These are phyloP conservation scores for Mico argentatus DNA, from an alignment of 2,797 vertebrate species.

Conservation along the genomic window DNA sequence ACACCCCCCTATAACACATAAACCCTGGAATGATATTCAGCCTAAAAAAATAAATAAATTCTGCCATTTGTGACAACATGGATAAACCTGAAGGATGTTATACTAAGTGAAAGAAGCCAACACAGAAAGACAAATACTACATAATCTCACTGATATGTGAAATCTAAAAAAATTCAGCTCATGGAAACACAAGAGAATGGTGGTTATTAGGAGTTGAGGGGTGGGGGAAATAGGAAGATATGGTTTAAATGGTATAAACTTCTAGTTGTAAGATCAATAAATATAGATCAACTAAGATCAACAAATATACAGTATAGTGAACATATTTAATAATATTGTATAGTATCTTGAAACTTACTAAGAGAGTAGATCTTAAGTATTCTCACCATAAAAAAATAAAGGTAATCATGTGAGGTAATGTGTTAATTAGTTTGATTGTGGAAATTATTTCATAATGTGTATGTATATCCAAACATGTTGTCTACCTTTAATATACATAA, in stretches of 20 bases:
- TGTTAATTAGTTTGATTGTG: not conserved
- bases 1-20: not conserved
- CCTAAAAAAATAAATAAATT: not conserved
- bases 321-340: not conserved
- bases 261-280: not conserved
- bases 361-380: not conserved
- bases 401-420: not conserved
- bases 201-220: not conserved
- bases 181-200: not conserved
- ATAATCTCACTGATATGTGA: not conserved
- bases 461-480: not conserved
- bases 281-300: not conserved
- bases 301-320: not conserved
- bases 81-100: not conserved
- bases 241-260: not conserved
- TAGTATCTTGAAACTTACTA: not conserved
- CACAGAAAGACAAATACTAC: not conserved
- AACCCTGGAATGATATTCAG: not conserved
- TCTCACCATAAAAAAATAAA: not conserved
- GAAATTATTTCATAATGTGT: not conserved
- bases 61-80: not conserved
- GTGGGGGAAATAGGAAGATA: not conserved
- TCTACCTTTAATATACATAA: not conserved
- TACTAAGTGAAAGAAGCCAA: not conserved
- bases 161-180: not conserved